phyloP scores from a whole-genome alignment of 2,797 vertebrate genomes.

The Helostoma temminkii region DNA sequence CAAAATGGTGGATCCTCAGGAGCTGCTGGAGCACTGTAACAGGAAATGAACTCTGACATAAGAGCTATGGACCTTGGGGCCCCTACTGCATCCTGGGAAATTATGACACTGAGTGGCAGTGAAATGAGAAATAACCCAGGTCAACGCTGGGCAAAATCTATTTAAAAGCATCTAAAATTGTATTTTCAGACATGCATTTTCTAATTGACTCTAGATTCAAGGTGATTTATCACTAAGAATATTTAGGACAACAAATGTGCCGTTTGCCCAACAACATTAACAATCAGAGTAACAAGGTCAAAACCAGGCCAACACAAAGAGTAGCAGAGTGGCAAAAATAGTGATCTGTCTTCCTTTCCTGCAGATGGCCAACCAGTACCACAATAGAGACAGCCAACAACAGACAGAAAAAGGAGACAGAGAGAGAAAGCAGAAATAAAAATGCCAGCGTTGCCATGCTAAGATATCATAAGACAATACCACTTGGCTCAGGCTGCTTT shows the following conservation, averaged over 20 bases:
- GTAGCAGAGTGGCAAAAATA: conserved; percentile 38
- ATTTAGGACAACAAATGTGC: conserved; percentile 48
- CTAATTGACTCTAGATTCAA: conserved; percentile 35
- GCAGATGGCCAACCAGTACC: conserved; percentile 39
- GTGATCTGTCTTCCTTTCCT: conserved; percentile 36
- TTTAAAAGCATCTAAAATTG: conserved; percentile 53
- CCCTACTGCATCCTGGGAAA: conserved; percentile 81
- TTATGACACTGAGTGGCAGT: conserved; percentile 72
- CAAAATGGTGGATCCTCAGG: conserved; percentile 81
- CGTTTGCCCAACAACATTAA: conserved; percentile 58
- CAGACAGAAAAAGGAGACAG: conserved; percentile 10
- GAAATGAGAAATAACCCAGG: conserved; percentile 72
- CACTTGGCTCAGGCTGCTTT: conserved; percentile 54
- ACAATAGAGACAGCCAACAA: conserved; percentile 41
- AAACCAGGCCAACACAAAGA: conserved; percentile 42
- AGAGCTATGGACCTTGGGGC: conserved; percentile 79
- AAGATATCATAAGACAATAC: conserved; percentile 31
- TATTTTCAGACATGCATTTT: conserved; percentile 21
- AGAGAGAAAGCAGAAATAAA: conserved; percentile 15
- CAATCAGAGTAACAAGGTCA: conserved; percentile 63
- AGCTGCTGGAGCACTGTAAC: conserved; percentile 69
- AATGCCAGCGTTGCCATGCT: conserved; percentile 32
- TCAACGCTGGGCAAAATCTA: conserved; percentile 49
- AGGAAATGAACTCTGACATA: conserved; percentile 85
- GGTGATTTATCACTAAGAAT: conserved; percentile 44